Evolutionary conservation across 37 sponge, comb jelly and placozoan genomes (phyloP), one percentile per base, ranked within the genome.

Genomic region (Spongia lamella): DNA sequence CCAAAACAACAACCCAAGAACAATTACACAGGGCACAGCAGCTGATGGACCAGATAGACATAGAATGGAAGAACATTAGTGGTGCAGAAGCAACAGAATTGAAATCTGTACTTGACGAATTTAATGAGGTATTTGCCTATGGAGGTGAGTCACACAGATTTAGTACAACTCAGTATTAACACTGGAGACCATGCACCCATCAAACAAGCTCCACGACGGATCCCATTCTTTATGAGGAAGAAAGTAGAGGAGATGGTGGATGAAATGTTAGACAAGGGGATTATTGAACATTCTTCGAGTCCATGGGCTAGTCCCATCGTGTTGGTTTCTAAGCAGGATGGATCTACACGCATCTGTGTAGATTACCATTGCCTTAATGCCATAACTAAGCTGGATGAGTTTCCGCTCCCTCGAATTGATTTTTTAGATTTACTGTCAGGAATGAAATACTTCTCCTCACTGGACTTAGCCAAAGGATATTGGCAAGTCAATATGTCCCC

Each of bases 231-330:
- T 5, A 53, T 55, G 15, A 43, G 77, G n/a, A 33, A 67, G 34
- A 50, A 75, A 33, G 47, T 73, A 20, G 49, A 7, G 7, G 24
- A 68, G 57, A 60, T 86, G 72, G 77, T 88, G 22, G 31, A 30
- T 34, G 70, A 78, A 0, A 83, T 83, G 84, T 63, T 53, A 1
- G 39, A 74, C 2, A 29, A 62, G 21, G 76, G 77, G 0, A 36
- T 78, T 0, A 73, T 84, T 67, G 52, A 75, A 51, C 81, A 80
- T 30, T 72, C 86, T 0, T 11, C 69, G 17, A 76, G 78, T 5
- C 83, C 88, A 1, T 82, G 83, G 78, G 83, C 88, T 15, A 82
- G 83, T 53, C 88, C 83, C 34, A 72, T 87, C 0, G 88, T 87
- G 1, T 40, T 87, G 32, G 88, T 88, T 0, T 72, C 83, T 22